phyloP scores from a whole-genome alignment of 2,797 vertebrate genomes.

The Thaleichthys pacificus region DNA sequence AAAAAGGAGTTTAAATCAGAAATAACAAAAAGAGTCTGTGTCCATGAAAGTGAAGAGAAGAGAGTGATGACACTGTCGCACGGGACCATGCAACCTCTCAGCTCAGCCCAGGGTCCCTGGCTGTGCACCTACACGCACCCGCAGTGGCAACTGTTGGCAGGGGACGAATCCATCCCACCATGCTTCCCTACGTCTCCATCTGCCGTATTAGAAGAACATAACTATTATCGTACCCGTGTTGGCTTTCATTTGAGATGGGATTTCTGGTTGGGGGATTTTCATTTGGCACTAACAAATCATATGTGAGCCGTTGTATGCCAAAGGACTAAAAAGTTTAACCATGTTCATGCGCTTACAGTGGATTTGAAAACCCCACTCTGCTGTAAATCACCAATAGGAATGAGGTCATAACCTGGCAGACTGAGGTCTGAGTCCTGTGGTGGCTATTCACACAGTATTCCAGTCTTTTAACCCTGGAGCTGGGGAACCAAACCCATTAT shows the following conservation, averaged over 20 bases:
- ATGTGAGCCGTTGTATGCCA: slow-evolving; percentile 35
- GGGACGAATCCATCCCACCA: background rate
- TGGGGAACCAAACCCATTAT: too few species aligned
- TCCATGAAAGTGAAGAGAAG: slow-evolving; percentile 58
- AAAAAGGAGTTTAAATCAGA: too few species aligned
- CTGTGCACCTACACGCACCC: background rate
- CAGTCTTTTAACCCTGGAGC: slow-evolving; percentile 44
- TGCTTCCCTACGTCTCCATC: too few species aligned
- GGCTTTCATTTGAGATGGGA: slow-evolving; percentile 32
- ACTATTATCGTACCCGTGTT: slow-evolving; percentile 34
- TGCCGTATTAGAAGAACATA: slow-evolving; percentile 46
- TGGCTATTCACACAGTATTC: slow-evolving; percentile 55
- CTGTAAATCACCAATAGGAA: slow-evolving; percentile 71
- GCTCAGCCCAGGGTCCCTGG: slow-evolving; percentile 5
- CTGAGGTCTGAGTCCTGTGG: slow-evolving; percentile 54
- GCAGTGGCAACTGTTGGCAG: background rate
- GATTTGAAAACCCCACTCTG: slow-evolving; percentile 57
- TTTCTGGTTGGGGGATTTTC: slow-evolving; percentile 40
- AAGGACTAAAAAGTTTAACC: slow-evolving; percentile 29
- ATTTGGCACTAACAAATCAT: slow-evolving; percentile 37
- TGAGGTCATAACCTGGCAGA: slow-evolving; percentile 62
- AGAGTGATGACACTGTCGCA: slow-evolving; percentile 66
- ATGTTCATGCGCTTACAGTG: slow-evolving; percentile 47
- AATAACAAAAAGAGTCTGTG: background rate
- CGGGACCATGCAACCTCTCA: slow-evolving; percentile 51